Base-by-base conservation (phyloP, 2,888 invertebrate species). In the Caenorhabditis sp. region DNA sequence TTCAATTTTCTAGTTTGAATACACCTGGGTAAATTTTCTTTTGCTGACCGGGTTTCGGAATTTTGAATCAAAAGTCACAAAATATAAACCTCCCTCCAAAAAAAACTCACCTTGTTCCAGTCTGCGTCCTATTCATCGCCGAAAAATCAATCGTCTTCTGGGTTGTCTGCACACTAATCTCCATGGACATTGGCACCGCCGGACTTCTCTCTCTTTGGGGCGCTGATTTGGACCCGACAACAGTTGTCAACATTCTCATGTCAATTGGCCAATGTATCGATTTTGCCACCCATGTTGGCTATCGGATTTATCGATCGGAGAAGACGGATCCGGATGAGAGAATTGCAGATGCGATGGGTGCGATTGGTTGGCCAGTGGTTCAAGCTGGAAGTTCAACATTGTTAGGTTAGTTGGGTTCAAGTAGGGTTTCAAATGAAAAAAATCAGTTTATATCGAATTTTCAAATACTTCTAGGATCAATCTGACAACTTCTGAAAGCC, bases 241-340 rank as follows among this genome's bases (percentile, higher is more conserved):
- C 86, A 21, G 86, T 87, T 10, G 86, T 87, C 43, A 87, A 87
- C 70, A 87, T 87, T 67, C 72, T 87, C 75, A 87, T 87, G 87
- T 83, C 83, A 25, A 86, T 87, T 59, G 87, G 87, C 1, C 81
- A 87, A 36, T 87, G 87, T 57, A 84, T 87, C 65, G 87, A 87
- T 70, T 87, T 87, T 67, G 85, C 85, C 43, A 86, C 87, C 1
- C 87, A 87, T 60, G 86, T 87, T 26, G 87, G 85, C 38, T 87
- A 86, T 73, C 77, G 85, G 43, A 85, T 85, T 61, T 84, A 83
- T 63, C 67, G 83, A 21, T 76, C 80, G 36, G 76, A 80, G 53
- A 59, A 70, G 14, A 58, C 63, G 21, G 71, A 80, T 43, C 80
- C 80, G 1, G 76, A 77, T 49, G 76, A 78, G 17, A 43, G 84